Evolutionary conservation across 1,140 invertebrate species (phyloP).

Genomic region (Prorops nasuta): DNA sequence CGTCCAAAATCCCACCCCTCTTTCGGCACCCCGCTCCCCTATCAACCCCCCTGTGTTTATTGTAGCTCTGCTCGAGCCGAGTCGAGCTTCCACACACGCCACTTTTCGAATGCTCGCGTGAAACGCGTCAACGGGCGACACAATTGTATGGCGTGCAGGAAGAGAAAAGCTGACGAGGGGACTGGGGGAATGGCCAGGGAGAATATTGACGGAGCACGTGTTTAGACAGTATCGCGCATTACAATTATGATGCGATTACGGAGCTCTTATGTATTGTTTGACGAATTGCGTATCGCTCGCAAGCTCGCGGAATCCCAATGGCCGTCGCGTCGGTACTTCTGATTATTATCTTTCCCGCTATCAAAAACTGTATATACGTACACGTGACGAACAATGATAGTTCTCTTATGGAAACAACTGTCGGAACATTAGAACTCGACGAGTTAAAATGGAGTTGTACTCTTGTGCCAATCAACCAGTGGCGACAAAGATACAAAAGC

Average conservation of each 20-base stretch:
- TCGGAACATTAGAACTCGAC: not conserved
- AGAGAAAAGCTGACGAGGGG: conserved; percentile 2
- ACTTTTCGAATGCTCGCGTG: conserved; percentile 30
- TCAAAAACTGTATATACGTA: not conserved
- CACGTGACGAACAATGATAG: not conserved
- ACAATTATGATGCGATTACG: conserved; percentile 16
- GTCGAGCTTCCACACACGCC: conserved; percentile 31
- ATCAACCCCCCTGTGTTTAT: conserved; percentile 33
- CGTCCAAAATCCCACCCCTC: conserved; percentile 11
- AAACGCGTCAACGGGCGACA: conserved; percentile 35
- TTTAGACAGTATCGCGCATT: conserved; percentile 20
- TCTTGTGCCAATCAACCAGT: too few species aligned
- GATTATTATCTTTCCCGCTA: too few species aligned
- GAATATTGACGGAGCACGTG: conserved; percentile 14
- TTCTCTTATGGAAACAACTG: not conserved
- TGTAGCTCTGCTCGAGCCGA: conserved; percentile 28
- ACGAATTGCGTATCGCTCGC: not conserved
- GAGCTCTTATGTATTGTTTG: conserved; percentile 22
- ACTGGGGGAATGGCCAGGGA: not conserved
- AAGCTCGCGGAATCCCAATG: not conserved
- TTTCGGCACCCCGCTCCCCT: conserved; percentile 16
- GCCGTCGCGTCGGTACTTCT: too few species aligned
- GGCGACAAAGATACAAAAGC: too few species aligned
- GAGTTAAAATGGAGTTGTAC: too few species aligned
- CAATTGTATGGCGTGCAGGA: conserved; percentile 4